Evolutionary conservation across 2,113 vertebrate genomes (phyloP).

Genomic region (Odontophorus gujanensis): DNA sequence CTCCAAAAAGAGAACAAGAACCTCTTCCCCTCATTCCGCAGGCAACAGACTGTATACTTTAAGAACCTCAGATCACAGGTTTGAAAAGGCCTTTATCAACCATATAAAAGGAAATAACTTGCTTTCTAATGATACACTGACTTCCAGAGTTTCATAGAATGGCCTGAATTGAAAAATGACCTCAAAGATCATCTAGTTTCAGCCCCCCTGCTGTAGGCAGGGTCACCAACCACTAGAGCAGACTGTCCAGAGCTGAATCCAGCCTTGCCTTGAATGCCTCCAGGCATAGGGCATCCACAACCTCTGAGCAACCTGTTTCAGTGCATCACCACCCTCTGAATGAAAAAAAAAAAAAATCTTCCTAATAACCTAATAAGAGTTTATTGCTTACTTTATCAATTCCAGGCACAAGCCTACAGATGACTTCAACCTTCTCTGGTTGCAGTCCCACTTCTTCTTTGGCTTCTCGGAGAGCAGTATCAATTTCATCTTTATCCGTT

Average conservation of each 20-base stretch:
- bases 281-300: too few relatives aligned
- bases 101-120: neutral
- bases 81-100: neutral
- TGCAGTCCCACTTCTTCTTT: slow-evolving; percentile 90
- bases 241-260: too few relatives aligned
- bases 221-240: too few relatives aligned
- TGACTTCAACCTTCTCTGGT: slow-evolving; percentile 83
- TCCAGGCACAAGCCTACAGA: slow-evolving; percentile 84
- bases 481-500: slow-evolving; percentile 82
- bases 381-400: slow-evolving; percentile 78
- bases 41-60: fast-evolving
- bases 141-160: neutral
- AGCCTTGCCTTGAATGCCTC: too few relatives aligned
- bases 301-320: too few relatives aligned
- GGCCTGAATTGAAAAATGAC: too few relatives aligned
- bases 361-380: neutral
- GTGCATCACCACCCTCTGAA: too few relatives aligned
- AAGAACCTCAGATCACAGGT: fast-evolving
- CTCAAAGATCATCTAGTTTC: too few relatives aligned
- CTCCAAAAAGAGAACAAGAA: neutral
- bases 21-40: neutral
- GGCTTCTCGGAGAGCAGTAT: slow-evolving; percentile 91
- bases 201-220: too few relatives aligned
- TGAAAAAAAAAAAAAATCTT: too few relatives aligned
- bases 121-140: neutral